Percentiles rank a stretch among this genome's conserved stretches.
Evolutionary conservation across 2,113 vertebrate genomes (phyloP).

Genomic region (Aspiorhynchus laticeps): DNA sequence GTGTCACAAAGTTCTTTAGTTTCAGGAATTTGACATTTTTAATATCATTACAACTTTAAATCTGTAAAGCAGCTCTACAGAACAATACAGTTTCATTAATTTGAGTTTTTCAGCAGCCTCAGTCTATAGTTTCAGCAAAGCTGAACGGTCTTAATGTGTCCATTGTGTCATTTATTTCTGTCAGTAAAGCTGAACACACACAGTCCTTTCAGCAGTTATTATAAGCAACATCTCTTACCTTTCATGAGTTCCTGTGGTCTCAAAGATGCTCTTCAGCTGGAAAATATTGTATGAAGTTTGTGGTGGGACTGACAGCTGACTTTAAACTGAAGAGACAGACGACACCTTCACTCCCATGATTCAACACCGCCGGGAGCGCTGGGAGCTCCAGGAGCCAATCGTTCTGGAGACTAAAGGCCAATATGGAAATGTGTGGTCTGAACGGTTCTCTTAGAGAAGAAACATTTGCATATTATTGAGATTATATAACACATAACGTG

Average conservation of each 20-base stretch:
- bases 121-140: too few relatives aligned
- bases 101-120: not conserved
- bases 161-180: not conserved
- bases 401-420: slow-evolving; percentile 41
- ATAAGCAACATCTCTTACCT: not conserved
- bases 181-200: not conserved
- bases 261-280: not conserved
- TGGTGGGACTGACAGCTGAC: not conserved
- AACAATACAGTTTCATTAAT: not conserved
- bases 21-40: not conserved
- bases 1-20: not conserved
- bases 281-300: not conserved
- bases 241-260: not conserved
- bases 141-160: too few relatives aligned
- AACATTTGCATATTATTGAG: slow-evolving; percentile 1
- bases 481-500: not conserved
- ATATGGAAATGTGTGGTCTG: slow-evolving; percentile 42
- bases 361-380: slow-evolving; percentile 69
- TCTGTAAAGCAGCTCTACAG: not conserved
- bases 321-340: slow-evolving; percentile 26
- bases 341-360: slow-evolving; percentile 61
- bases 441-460: not conserved
- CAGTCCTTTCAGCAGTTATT: not conserved
- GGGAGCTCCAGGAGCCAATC: slow-evolving; percentile 70
- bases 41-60: not conserved